Conservation (phyloP, 2,113 vertebrate species). For the Propithecus coquereli region DNA sequence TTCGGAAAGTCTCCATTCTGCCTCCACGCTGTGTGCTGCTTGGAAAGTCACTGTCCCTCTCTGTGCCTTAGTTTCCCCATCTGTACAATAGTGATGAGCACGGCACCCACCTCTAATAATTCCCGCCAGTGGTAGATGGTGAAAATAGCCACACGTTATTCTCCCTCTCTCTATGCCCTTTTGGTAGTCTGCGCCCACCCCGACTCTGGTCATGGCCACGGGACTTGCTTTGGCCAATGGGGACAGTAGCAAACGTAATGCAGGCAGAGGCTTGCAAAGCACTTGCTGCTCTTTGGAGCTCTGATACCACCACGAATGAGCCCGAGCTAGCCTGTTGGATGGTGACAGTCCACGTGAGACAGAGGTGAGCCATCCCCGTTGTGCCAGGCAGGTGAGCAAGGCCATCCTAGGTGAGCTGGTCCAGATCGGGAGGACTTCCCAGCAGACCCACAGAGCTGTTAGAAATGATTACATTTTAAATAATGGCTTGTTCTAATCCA, state of each 20-base stretch:
- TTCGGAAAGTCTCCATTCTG: neutral
- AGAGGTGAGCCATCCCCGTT: neutral
- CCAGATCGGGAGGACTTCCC: neutral
- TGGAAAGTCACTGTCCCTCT: neutral
- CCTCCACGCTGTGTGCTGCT: neutral
- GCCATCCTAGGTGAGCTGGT: neutral
- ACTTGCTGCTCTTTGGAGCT: neutral
- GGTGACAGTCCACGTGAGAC: neutral
- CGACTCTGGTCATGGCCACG: neutral
- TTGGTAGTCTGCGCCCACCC: too few species aligned
- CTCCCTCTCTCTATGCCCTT: neutral
- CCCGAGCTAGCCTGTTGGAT: neutral
- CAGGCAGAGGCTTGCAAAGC: neutral
- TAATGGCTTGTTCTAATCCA: neutral
- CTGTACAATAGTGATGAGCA: neutral
- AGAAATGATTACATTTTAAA: neutral
- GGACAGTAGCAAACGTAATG: fast-evolving
- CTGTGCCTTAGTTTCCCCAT: neutral
- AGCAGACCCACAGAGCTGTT: neutral
- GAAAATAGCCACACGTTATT: neutral
- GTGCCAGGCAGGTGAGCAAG: neutral
- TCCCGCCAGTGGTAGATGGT: fast-evolving
- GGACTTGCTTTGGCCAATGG: neutral
- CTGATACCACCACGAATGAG: neutral
- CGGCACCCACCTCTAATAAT: neutral